Conservation (phyloP, 2,797 vertebrate species). For the Danio kyathit region DNA sequence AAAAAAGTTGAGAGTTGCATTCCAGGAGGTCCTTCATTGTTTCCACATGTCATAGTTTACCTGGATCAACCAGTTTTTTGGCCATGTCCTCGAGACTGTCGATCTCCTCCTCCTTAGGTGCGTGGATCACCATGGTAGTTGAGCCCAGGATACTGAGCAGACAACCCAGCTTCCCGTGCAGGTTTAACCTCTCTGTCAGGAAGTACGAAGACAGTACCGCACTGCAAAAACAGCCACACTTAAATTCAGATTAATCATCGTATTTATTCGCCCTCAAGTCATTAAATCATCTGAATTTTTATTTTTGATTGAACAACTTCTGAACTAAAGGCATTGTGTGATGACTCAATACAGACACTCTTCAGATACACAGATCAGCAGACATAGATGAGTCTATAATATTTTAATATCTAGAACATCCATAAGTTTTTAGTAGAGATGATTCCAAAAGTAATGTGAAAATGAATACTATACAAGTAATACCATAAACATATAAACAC, state of each 20-base stretch:
- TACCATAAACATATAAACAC: no score
- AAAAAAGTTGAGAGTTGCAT: neutral
- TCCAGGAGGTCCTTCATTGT: neutral
- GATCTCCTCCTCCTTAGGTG: conserved; percentile 95
- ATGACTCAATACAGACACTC: neutral
- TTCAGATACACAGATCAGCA: no score
- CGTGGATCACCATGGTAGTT: conserved; percentile 98
- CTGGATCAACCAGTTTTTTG: conserved; percentile 92
- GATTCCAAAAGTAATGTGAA: no score
- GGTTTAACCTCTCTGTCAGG: conserved; percentile 94
- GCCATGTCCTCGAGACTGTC: conserved; percentile 92
- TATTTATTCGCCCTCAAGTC: neutral
- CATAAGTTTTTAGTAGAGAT: neutral
- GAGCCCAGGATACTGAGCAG: conserved; percentile 95
- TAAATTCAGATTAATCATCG: neutral
- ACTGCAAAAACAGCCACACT: conserved; percentile 75
- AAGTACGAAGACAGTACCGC: conserved; percentile 98
- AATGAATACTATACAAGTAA: no score
- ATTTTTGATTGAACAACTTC: neutral
- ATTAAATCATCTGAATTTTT: neutral
- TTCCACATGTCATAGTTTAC: conserved; percentile 70
- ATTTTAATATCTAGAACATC: neutral
- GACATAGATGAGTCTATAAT: neutral
- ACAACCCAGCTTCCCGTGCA: conserved; percentile 97
- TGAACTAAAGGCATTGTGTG: neutral